Evolutionary conservation across 2,888 invertebrate genomes (phyloP), one percentile per base, ranked within the genome.

Genomic region (Drosophila subquinaria): DNA sequence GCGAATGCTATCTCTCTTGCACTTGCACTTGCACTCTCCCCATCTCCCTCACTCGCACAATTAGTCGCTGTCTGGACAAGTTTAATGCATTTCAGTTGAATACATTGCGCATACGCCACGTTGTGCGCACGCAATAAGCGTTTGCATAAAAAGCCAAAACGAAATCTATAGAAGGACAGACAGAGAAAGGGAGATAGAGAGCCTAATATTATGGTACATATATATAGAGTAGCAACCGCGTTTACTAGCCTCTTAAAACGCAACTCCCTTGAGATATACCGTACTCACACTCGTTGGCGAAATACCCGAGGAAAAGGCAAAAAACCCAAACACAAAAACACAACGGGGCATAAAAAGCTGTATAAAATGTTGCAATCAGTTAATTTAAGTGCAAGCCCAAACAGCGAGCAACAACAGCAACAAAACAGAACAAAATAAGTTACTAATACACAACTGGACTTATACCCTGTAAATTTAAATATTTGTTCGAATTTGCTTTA

Each of bases 321-420:
- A 72, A 69, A 67, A 71, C 74, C 66, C 45, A 42, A 33, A 36
- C 42, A 76, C 75, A 69, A 51, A 63, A 45, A 50, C 42, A 63
- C 55, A 73, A 63, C 71, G 65, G 65, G 56, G 63, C 88, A 88
- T 84, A 89, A 89, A 89, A 85, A 85, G 83, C 83, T 75, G 73
- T 79, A 88, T 72, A 83, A 81, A 86, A 90, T 90, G 90, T 89
- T 90, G 86, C 86, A 86, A 90, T 90, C 86, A 90, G 90, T 90
- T 90, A 90, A 87, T 90, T 90, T 88, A 87, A 90, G 90, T 87
- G 90, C 90, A 86, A 83, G 83, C 76, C 81, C 73, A 74, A 70
- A 55, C 50, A 59, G 27, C 59, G 36, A 48, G 59, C 57, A 60
- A 45, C 68, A 81, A 43, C 59, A 79, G 62, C 65, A 84, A 66